Evolutionary conservation across 1,140 invertebrate species (phyloP), one percentile per base, ranked within the genome.

Genomic region (Gryon sp.): DNA sequence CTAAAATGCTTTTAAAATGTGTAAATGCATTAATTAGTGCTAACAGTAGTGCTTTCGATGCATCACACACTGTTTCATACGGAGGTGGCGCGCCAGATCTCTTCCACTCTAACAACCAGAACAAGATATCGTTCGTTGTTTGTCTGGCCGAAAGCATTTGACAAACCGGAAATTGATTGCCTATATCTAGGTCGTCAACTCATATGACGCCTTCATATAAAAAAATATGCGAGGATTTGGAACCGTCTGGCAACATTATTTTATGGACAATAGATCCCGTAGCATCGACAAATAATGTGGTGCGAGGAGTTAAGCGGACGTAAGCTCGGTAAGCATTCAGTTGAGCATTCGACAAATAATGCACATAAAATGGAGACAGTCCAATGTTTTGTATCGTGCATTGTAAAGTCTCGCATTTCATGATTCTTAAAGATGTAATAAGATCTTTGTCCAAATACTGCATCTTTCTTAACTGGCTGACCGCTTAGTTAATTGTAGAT

Each of bases 81-180:
- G 76, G 76, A 2, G 34, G 34, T 12, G 62, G 63, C 0, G 30
- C 63, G 6, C 70, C 70, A 9, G 22, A 48, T 6, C 52, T 8
- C 9, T 48, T 38, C 55, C 63, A 78, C 11, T 78, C 63, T 9
- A 15, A 6, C 14, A 75, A 22, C 41, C 46, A 78, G 8, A 41
- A 48, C 1, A 24, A 9, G 38, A 78, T 75, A 0, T 30, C 11
- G 15, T 62, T 50, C 0, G 70, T 43, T 26, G 28, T 34, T 15
- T 79, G 70, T 4, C 30, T 15, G 20, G 76, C 72, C 0, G 57
- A 52, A 0, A 79, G 12, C 76, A 75, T 75, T 43, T 76, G 76
- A 15, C 15, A 18, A 8, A 75, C 70, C 12, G 53, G 50, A 52
- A 60, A 53, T 38, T 70, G 41, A 4, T 32, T 53, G 5, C 12